A percentile compares a stretch with the other conserved stretches of the same genome.
phyloP scores from a whole-genome alignment of 2,888 invertebrate genomes.

The Lacanobia wlatinum region DNA sequence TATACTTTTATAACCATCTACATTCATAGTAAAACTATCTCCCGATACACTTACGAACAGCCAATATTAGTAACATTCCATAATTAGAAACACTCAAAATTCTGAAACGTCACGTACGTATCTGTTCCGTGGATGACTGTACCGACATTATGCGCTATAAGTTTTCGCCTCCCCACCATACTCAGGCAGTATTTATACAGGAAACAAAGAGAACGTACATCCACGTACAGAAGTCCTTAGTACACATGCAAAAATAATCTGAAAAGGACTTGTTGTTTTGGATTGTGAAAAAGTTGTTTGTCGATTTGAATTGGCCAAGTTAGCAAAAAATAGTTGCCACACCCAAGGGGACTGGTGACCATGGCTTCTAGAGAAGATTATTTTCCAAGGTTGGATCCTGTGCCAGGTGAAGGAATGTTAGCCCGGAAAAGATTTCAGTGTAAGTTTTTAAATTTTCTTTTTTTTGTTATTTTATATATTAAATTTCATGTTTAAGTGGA shows the following conservation, averaged over 20 bases:
- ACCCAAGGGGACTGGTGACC: not conserved
- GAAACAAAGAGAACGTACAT: not conserved
- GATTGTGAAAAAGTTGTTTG: not conserved
- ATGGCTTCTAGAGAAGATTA: slow-evolving; percentile 17
- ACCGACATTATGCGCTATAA: slow-evolving; percentile 7
- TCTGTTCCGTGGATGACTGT: slow-evolving; percentile 19
- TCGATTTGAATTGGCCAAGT: not conserved
- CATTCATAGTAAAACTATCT: no score
- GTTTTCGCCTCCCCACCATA: not conserved
- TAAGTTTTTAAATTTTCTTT: slow-evolving; percentile 26
- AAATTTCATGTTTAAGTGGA: not conserved
- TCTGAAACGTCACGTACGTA: not conserved
- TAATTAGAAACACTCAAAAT: not conserved
- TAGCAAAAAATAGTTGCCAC: not conserved
- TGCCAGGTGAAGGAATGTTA: slow-evolving; percentile 33
- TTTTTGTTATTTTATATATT: not conserved
- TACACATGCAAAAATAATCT: not conserved
- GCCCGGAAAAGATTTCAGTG: slow-evolving; percentile 31
- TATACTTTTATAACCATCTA: no score
- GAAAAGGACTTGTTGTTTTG: not conserved
- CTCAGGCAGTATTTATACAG: not conserved
- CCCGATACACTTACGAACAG: not conserved
- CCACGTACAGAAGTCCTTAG: not conserved
- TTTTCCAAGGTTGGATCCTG: slow-evolving; percentile 13
- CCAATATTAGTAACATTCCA: not conserved